A percentile compares a stretch with the other conserved stretches of the same genome.
Evolutionary conservation across 2,888 invertebrate genomes (phyloP).

Genomic region (Troides oblongomaculatus): DNA sequence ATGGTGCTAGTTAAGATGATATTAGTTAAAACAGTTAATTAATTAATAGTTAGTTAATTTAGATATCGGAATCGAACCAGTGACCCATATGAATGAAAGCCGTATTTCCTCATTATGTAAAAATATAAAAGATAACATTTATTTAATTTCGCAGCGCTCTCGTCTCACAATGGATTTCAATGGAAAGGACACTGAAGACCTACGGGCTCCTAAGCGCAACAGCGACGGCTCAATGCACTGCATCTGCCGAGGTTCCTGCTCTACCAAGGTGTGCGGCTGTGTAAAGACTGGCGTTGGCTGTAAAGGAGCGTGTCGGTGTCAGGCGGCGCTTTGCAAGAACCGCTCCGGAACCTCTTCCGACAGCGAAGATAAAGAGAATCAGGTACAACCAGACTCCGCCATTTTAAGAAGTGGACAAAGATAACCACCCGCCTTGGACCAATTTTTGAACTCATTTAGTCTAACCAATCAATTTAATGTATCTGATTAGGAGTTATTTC

Average conservation of each 20-base stretch:
- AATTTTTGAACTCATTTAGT: no score
- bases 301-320: constrained; percentile 76
- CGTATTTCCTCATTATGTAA: not conserved
- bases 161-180: constrained; percentile 66
- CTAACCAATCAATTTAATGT: no score
- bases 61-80: no score
- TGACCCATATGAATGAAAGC: not conserved
- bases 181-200: constrained; percentile 20
- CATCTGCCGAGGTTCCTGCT: constrained; percentile 81
- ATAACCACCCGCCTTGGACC: not conserved
- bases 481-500: no score
- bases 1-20: not conserved
- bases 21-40: no score
- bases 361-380: constrained; percentile 66
- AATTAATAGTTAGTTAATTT: not conserved
- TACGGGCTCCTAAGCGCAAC: constrained; percentile 70
- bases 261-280: constrained; percentile 81
- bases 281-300: constrained; percentile 74
- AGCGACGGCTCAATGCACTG: constrained; percentile 82
- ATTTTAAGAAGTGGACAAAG: not conserved
- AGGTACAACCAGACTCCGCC: constrained; percentile 29
- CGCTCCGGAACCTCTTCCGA: constrained; percentile 45
- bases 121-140: not conserved
- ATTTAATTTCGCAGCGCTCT: constrained; percentile 60
- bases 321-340: constrained; percentile 64